These are phyloP conservation scores for Bubo bubo DNA, from an alignment of 2,113 vertebrate species.

Conservation along the genomic window DNA sequence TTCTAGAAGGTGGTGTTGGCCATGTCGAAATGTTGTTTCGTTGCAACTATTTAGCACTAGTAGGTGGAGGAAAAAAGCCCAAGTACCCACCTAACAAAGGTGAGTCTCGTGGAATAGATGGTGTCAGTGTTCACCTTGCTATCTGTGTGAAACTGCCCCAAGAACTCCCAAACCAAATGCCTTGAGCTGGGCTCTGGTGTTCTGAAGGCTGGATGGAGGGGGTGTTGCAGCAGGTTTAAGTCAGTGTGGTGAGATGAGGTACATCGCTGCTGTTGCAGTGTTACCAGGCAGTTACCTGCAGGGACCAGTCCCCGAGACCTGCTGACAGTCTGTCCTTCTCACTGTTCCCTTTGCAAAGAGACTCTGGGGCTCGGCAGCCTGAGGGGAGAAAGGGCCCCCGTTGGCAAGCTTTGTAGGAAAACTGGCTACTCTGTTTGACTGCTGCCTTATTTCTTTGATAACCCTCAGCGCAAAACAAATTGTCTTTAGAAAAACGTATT, in stretches of 20 bases:
- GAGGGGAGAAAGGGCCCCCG: background rate
- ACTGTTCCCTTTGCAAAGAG: background rate
- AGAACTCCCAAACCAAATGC: background rate
- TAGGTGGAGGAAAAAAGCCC: slow-evolving; percentile 96
- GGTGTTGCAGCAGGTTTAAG: background rate
- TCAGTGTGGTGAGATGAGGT: background rate
- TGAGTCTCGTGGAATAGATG: slow-evolving; percentile 21
- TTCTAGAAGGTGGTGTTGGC: slow-evolving; percentile 94
- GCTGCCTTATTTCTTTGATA: background rate
- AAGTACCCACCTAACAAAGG: slow-evolving; percentile 99
- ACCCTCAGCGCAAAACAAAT: background rate
- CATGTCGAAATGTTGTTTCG: slow-evolving; percentile 98
- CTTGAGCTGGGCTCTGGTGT: background rate
- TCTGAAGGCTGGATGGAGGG: background rate
- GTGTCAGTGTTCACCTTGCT: background rate
- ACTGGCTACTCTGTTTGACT: background rate
- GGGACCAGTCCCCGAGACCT: background rate
- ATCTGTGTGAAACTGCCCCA: background rate
- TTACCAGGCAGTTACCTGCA: background rate
- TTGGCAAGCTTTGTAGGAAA: background rate
- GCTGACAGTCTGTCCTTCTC: background rate
- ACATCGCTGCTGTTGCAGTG: background rate
- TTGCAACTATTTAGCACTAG: slow-evolving; percentile 96
- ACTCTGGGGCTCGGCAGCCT: background rate
- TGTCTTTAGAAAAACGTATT: background rate